phyloP scores from a whole-genome alignment of 2,113 vertebrate genomes.

The Platysteira castanea region DNA sequence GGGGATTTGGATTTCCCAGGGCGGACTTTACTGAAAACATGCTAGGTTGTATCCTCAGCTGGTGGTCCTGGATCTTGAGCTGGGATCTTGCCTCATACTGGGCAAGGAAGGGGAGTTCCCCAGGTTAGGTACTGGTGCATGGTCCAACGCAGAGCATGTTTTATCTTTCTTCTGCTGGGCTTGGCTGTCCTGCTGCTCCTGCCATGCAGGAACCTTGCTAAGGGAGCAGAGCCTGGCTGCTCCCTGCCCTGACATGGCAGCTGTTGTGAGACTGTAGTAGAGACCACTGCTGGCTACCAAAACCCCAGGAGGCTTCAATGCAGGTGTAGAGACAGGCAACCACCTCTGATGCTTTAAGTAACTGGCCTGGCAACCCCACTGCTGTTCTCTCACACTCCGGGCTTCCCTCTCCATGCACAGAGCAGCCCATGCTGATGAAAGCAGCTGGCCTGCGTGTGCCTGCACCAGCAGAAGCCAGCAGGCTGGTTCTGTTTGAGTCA shows the following conservation, averaged over 20 bases:
- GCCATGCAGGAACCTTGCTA: not conserved
- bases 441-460: not conserved
- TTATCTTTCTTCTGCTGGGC: not conserved
- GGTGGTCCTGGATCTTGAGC: not conserved
- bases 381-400: not conserved
- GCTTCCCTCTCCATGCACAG: not conserved
- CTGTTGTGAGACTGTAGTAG: not conserved
- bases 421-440: not conserved
- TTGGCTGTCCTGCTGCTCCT: not conserved
- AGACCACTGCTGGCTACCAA: not conserved
- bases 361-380: not conserved
- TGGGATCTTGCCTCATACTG: not conserved
- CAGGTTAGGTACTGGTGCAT: no score
- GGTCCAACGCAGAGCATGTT: not conserved
- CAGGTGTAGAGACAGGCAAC: fast-evolving
- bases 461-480: not conserved
- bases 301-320: not conserved
- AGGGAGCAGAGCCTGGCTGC: not conserved
- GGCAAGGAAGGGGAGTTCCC: not conserved
- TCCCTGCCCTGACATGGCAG: not conserved
- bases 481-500: not conserved
- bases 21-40: not conserved
- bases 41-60: not conserved
- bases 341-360: not conserved
- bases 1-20: not conserved